Evolutionary conservation across 1,140 invertebrate species (phyloP).

Genomic region (Orius insidiosus): DNA sequence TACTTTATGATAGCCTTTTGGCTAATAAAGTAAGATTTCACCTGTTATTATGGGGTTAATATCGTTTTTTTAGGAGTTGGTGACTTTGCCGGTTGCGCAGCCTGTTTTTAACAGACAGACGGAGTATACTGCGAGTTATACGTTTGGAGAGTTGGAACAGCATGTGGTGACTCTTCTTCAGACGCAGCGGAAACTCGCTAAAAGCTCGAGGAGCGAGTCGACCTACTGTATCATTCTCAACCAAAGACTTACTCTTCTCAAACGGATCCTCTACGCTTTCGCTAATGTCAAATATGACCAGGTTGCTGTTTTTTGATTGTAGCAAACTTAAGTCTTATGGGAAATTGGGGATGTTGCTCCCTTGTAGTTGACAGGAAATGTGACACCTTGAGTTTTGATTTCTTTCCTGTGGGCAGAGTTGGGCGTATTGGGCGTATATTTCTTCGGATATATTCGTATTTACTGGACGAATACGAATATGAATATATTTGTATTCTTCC

Average conservation of each 20-base stretch:
- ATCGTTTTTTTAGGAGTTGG: slow-evolving; percentile 22
- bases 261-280: slow-evolving; percentile 39
- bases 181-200: slow-evolving; percentile 35
- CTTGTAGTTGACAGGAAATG: no score
- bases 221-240: slow-evolving; percentile 36
- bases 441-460: no score
- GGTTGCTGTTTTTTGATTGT: no score
- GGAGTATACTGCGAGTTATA: slow-evolving; percentile 19
- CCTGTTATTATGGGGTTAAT: neutral
- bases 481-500: no score
- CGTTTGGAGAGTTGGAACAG: slow-evolving; percentile 31
- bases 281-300: slow-evolving; percentile 27
- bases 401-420: no score
- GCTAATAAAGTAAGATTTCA: slow-evolving; percentile 28
- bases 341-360: no score
- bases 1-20: slow-evolving; percentile 36
- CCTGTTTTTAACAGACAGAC: slow-evolving; percentile 23
- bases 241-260: slow-evolving; percentile 38
- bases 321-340: no score
- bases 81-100: slow-evolving; percentile 22
- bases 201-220: slow-evolving; percentile 34
- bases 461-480: no score
- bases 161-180: slow-evolving; percentile 32
- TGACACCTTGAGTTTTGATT: no score
- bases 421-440: no score